Evolutionary conservation across 2,113 vertebrate genomes (phyloP), one percentile per base, ranked within the genome.

Genomic region (Suricata suricatta): DNA sequence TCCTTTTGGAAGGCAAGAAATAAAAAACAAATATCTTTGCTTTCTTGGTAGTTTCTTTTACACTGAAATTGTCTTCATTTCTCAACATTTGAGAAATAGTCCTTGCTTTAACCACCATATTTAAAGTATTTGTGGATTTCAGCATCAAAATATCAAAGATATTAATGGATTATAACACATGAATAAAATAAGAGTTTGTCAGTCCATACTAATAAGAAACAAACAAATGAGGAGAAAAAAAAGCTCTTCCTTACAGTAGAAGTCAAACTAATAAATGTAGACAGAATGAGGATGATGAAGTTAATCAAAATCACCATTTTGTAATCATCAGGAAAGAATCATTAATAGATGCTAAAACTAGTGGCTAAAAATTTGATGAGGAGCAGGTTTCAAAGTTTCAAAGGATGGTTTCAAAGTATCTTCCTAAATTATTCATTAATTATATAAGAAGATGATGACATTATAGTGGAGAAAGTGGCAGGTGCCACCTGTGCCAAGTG

Each of bases 21-120:
- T 95, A 31, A 89, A 79, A 96, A 97, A 68, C 64, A 83, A 98
- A 89, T 95, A 72, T 89, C 25, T 97, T 95, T 95, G 44, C 47
- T 95, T 93, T 96, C 88, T 92, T 80, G 64, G 87, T 77, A 90
- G 90, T 90, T 97, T 77, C 27, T 96, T 95, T 95, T 79, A 82
- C 33, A 88, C 76, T 57, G 79, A 87, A 96, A 33, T 38, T 86
- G 72, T 66, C 72, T 79, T 91, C 66, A n/a, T 96, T 89, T 95
- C 64, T 93, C 92, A 92, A 74, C 57, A 96, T 92, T 90, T 88
- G 84, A 92, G 76, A 95, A 95, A 79, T 93, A 25, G 64, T 31
- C 63, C 3, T 95, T 80, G 25, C 87, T 94, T 96, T 92, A 89
- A 74, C 21, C 19, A 96, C 17, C 38, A 83, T 82, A 83, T 89